Evolutionary conservation across 2,113 vertebrate species (phyloP).

Genomic region (Lepisosteus osseus): DNA sequence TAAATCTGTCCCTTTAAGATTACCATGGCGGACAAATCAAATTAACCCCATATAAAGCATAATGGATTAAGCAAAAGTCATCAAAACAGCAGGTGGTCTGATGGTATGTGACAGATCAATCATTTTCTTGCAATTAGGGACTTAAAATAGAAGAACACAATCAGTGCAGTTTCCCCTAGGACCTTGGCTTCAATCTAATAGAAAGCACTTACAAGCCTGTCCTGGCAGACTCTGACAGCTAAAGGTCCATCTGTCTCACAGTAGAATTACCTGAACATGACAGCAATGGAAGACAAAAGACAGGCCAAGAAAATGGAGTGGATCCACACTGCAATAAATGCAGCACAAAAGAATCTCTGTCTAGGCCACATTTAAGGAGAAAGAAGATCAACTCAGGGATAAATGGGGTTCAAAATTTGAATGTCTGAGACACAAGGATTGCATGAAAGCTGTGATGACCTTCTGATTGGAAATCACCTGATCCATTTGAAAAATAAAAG

Average conservation of each 20-base stretch:
- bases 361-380: too few species aligned
- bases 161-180: background rate
- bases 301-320: background rate
- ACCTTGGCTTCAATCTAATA: background rate
- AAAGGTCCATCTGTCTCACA: background rate
- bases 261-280: constrained; percentile 3
- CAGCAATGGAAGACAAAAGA: background rate
- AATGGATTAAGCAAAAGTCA: background rate
- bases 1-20: background rate
- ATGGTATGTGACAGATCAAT: background rate
- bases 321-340: too few species aligned
- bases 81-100: background rate
- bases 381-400: too few species aligned
- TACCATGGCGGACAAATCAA: background rate
- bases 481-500: too few species aligned
- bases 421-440: too few species aligned
- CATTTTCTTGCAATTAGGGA: background rate
- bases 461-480: too few species aligned
- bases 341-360: too few species aligned
- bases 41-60: too few species aligned
- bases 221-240: background rate
- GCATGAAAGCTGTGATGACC: too few species aligned
- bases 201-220: background rate
- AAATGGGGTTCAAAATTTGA: too few species aligned
- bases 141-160: background rate